Base-by-base conservation (phyloP, 2,797 vertebrate species). In the Gobio occitaniae region DNA sequence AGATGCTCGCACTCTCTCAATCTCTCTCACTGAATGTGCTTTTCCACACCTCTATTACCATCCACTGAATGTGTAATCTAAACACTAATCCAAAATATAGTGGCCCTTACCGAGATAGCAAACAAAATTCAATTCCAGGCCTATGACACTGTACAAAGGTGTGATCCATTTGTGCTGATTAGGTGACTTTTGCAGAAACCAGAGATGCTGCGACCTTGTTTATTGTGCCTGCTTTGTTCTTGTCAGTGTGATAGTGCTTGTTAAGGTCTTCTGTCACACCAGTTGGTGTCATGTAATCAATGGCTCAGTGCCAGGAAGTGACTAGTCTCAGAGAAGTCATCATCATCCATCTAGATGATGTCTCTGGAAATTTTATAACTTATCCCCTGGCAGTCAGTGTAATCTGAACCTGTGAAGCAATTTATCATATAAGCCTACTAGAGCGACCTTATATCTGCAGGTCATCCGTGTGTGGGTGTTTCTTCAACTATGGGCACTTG, bases 171-270 rank as follows among this genome's bases (percentile, higher is more conserved):
- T 86, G 83, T 76, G 81, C 78, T 86, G 74, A 88, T 81, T 79
- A 68, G 32, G 80, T 66, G 88, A 63, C 69, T 85, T 74, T 61
- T 63, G 76, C 13, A 78, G 75, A 70, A 78, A 56, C 52, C 38
- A 82, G 79, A 82, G 72, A 72, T 32, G 32, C 72, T 32, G 70
- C 47, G 36, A 74, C 65, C 74, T 70, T 86, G 84, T 87, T 87
- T 87, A 86, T 77, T 86, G 75, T 74, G 71, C 87, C 70, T 86
- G 61, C 76, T 76, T 80, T 80, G 76, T 83, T 75, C 77, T 78
- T 76, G 85, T 88, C 80, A 84, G 80, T 80, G 78, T 86, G 83
- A 85, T 84, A 72, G 66, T 74, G 76, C 69, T 86, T 87, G 83
- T 84, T 77, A 84, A 87, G 78, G 71, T 87, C 70, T 80, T 50